Conservation (phyloP, 2,113 vertebrate genomes). For the Irena cyanogastra region DNA sequence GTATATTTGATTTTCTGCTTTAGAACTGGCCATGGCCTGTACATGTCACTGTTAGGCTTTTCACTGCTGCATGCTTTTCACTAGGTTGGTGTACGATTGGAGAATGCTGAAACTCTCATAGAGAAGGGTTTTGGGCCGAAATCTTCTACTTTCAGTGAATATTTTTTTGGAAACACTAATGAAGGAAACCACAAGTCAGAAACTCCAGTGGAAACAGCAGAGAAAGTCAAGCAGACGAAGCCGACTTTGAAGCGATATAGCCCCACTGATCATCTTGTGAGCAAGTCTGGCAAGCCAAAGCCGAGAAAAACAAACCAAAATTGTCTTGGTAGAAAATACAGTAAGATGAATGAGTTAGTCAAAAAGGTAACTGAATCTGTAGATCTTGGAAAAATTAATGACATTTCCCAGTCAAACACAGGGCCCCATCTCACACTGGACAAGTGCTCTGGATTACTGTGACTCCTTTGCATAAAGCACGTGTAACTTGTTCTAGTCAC, state of each 20-base stretch:
- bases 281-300: not conserved
- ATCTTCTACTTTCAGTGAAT: slow-evolving; percentile 14
- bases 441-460: not conserved
- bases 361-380: slow-evolving; percentile 71
- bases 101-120: slow-evolving; percentile 62
- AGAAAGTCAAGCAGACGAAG: not conserved
- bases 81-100: slow-evolving; percentile 61
- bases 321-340: slow-evolving; percentile 68
- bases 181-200: not conserved
- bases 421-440: not conserved
- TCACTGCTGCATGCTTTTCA: not conserved
- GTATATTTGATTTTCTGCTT: not conserved
- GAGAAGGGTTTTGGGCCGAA: slow-evolving; percentile 28
- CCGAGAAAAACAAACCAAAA: slow-evolving; percentile 22
- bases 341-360: slow-evolving; percentile 70
- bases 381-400: not conserved
- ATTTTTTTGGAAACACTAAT: not conserved
- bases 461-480: not conserved
- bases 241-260: not conserved
- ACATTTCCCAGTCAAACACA: not conserved
- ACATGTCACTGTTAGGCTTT: not conserved
- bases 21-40: not conserved
- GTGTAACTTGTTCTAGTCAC: not conserved
- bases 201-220: not conserved
- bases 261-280: not conserved